Percentiles rank a stretch among this genome's conserved stretches.
Evolutionary conservation across 2,797 vertebrate species (phyloP).

Genomic region (Clarias fuscus): DNA sequence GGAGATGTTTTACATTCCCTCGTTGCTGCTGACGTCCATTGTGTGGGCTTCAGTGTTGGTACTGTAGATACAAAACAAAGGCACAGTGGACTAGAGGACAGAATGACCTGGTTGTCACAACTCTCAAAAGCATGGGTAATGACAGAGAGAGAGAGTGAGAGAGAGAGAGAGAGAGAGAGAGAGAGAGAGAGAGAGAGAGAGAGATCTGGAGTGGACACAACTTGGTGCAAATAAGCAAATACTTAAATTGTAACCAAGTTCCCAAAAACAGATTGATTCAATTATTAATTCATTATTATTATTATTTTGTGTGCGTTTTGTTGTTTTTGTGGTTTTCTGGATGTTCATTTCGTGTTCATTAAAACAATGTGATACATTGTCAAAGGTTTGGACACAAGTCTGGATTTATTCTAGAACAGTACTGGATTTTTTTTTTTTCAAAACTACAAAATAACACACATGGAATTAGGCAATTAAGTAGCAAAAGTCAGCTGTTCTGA

Average conservation of each 20-base stretch:
- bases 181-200: no score
- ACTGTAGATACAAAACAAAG: constrained; percentile 54
- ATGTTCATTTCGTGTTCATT: background rate
- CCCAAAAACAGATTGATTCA: background rate
- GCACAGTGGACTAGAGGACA: constrained; percentile 56
- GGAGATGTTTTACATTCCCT: constrained; percentile 53
- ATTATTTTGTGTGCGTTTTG: background rate
- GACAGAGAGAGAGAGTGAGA: background rate
- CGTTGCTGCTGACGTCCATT: constrained; percentile 45
- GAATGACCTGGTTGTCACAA: constrained; percentile 61
- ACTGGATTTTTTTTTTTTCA: no score
- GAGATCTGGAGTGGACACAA: background rate
- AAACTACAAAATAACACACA: no score
- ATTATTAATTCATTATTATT: background rate
- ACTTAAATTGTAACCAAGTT: background rate
- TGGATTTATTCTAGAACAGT: no score
- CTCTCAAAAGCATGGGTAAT: background rate
- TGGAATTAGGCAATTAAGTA: no score
- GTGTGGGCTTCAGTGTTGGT: constrained; percentile 55
- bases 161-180: background rate
- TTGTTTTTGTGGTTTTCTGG: background rate
- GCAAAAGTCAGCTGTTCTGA: no score
- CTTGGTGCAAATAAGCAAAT: background rate
- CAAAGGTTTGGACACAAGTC: no score
- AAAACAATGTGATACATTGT: background rate